A percentile compares a stretch with the other conserved stretches of the same genome.
phyloP scores from a whole-genome alignment of 30 jellyfish, hydroid and myxozoan genomes.

The Clytia hemisphaerica region DNA sequence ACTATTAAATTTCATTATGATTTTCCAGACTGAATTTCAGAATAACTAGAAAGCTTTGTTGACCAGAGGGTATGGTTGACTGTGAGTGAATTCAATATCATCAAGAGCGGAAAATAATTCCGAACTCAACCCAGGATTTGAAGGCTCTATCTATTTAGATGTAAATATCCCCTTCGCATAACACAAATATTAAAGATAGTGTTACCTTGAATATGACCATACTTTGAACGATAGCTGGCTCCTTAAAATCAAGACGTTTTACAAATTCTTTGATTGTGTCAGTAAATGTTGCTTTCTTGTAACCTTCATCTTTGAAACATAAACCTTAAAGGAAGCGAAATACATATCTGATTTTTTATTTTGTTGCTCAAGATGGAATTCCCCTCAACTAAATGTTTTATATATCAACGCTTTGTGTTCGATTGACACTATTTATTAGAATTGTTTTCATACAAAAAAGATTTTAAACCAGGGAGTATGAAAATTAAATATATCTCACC shows the following conservation, averaged over 20 bases:
- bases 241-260: conserved; percentile 35
- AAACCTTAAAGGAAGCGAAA: conserved; percentile 45
- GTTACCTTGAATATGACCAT: conserved; percentile 86
- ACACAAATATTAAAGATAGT: not conserved
- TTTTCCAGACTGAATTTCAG: not conserved
- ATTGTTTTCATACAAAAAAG: not conserved
- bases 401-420: too few relatives aligned
- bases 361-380: too few relatives aligned
- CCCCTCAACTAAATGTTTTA: too few relatives aligned
- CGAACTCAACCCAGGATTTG: too few relatives aligned
- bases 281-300: conserved; percentile 52
- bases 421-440: too few relatives aligned
- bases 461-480: not conserved
- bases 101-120: too few relatives aligned
- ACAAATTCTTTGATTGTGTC: conserved; percentile 41
- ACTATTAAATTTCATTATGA: not conserved
- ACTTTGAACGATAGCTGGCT: conserved; percentile 82
- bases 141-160: too few relatives aligned
- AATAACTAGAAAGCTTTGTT: not conserved
- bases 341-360: too few relatives aligned
- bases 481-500: conserved; percentile 35
- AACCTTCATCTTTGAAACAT: conserved; percentile 63
- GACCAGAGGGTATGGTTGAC: too few relatives aligned
- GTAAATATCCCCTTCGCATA: too few relatives aligned
- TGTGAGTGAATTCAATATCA: too few relatives aligned